Evolutionary conservation across 2,888 invertebrate genomes (phyloP).

Genomic region (Camptogramma bilineatum): DNA sequence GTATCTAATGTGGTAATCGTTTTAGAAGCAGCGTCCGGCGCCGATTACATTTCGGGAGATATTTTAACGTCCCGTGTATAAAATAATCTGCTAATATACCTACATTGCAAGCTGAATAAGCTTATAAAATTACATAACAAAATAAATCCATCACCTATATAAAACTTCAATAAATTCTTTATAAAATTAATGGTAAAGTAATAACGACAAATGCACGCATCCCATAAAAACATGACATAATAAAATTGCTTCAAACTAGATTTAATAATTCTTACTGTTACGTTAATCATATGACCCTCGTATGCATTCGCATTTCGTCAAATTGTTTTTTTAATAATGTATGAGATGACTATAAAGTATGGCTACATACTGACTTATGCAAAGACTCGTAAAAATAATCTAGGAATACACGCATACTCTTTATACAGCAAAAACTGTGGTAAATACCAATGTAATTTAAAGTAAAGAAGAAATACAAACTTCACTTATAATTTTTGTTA

Average conservation of each 20-base stretch:
- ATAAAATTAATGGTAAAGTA: conserved; percentile 1
- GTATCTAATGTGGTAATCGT: too few species aligned
- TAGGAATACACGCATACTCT: not conserved
- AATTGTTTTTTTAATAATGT: not conserved
- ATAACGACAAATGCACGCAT: conserved; percentile 1
- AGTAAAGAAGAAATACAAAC: not conserved
- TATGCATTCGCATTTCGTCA: not conserved
- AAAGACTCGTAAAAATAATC: not conserved
- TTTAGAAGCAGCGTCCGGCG: too few species aligned
- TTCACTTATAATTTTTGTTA: not conserved
- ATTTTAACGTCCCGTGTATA: too few species aligned
- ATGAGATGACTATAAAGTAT: not conserved
- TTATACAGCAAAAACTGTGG: not conserved
- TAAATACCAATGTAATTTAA: not conserved
- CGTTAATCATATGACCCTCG: not conserved
- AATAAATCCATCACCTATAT: not conserved
- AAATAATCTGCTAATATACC: too few species aligned
- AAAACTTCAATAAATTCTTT: not conserved
- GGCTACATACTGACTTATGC: not conserved
- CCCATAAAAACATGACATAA: not conserved
- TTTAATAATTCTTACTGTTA: not conserved
- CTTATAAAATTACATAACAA: conserved; percentile 6
- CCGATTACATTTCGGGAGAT: too few species aligned
- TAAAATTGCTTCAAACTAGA: not conserved
- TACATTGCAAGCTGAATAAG: not conserved